Percentiles rank a stretch among this genome's conserved stretches.
Evolutionary conservation across 2,797 vertebrate species (phyloP).

Genomic region (Gallinago nigripennis): DNA sequence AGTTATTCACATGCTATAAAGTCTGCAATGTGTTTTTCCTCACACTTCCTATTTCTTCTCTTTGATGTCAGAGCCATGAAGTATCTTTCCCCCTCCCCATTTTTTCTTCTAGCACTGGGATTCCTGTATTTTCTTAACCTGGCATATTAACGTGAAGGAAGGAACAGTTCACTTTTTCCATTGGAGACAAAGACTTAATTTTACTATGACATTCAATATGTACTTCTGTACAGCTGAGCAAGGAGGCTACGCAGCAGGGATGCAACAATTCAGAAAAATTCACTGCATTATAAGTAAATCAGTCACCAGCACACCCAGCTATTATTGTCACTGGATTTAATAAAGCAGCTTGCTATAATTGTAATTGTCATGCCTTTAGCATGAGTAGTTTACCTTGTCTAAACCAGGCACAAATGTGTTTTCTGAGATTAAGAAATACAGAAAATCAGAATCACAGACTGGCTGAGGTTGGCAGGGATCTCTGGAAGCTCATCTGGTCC

Average conservation of each 20-base stretch:
- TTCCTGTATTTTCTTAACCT: background rate
- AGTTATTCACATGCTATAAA: background rate
- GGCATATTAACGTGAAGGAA: accelerated
- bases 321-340: background rate
- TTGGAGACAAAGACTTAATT: background rate
- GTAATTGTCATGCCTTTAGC: background rate
- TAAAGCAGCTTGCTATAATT: background rate
- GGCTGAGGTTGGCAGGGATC: background rate
- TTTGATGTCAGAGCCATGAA: background rate
- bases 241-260: background rate
- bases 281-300: background rate
- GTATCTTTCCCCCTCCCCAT: background rate
- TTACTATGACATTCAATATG: background rate
- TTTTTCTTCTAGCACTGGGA: background rate
- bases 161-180: background rate
- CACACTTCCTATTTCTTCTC: conserved; percentile 15
- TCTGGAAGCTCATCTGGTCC: background rate
- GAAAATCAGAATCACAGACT: background rate
- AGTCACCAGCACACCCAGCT: background rate
- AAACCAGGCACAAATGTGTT: background rate
- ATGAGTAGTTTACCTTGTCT: background rate
- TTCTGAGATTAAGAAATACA: background rate
- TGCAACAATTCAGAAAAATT: background rate
- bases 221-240: background rate
- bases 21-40: conserved; percentile 12